These are phyloP conservation scores for Meloidogyne exigua DNA, from an alignment of 1,140 invertebrate species.

Conservation along the genomic window DNA sequence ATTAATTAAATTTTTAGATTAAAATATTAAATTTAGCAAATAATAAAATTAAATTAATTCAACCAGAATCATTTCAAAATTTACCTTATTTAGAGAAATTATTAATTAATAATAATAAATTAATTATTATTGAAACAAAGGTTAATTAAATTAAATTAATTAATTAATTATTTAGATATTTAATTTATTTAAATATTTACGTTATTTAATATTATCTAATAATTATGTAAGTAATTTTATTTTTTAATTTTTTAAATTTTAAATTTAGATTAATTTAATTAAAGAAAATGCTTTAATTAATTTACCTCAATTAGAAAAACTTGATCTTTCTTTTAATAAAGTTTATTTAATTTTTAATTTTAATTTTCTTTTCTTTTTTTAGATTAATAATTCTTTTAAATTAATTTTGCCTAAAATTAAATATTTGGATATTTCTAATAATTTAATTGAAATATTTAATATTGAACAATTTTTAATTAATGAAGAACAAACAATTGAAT, in stretches of 20 bases:
- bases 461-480: constrained; percentile 32
- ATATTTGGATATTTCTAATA: constrained; percentile 33
- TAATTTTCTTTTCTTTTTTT: not conserved
- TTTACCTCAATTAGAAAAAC: constrained; percentile 32
- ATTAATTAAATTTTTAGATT: not conserved
- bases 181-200: not conserved
- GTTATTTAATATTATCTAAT: constrained; percentile 11
- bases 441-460: constrained; percentile 37
- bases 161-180: not conserved
- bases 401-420: constrained; percentile 27
- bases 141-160: constrained; percentile 13
- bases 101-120: constrained; percentile 34
- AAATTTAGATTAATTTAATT: not conserved
- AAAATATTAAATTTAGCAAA: not conserved
- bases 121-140: constrained; percentile 35
- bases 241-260: not conserved
- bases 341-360: not conserved
- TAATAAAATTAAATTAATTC: not conserved
- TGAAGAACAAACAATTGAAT: constrained; percentile 15
- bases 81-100: constrained; percentile 41
- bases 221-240: constrained; percentile 9
- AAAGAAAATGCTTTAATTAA: constrained; percentile 20
- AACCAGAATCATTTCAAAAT: constrained; percentile 25
- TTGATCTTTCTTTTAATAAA: constrained; percentile 36
- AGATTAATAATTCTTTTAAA: constrained; percentile 22